phyloP scores from a whole-genome alignment of 2,113 vertebrate genomes.

The Nestor notabilis region DNA sequence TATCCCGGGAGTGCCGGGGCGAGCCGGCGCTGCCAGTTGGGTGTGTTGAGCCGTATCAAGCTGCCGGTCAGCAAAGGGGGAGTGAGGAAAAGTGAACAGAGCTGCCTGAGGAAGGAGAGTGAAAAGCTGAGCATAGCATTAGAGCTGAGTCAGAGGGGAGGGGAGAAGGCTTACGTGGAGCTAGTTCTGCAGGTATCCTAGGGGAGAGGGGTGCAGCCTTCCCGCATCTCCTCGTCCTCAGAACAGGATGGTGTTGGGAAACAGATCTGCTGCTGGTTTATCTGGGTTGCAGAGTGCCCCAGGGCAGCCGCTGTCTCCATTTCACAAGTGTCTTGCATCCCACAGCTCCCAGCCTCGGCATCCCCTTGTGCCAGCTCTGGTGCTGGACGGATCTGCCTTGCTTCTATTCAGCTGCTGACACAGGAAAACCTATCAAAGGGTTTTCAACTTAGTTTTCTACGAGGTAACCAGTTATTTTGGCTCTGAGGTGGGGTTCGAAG shows the following conservation, averaged over 20 bases:
- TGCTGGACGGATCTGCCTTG: not conserved
- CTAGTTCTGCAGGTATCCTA: not conserved
- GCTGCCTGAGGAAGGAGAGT: not conserved
- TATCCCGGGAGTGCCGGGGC: not conserved
- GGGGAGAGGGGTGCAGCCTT: not conserved
- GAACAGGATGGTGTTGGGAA: not conserved
- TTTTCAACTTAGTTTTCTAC: not conserved
- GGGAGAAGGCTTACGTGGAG: not conserved
- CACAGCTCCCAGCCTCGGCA: not conserved
- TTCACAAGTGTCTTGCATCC: fast-evolving
- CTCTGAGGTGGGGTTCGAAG: not conserved
- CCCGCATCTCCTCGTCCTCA: not conserved
- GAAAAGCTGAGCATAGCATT: conserved; percentile 27
- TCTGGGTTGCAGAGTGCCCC: not conserved
- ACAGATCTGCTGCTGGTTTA: not conserved
- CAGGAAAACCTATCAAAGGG: not conserved
- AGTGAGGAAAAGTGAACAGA: not conserved
- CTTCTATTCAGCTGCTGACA: not conserved
- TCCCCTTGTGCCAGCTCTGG: fast-evolving
- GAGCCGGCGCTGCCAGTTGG: not conserved
- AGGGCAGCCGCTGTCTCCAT: fast-evolving
- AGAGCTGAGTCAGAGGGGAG: conserved; percentile 40
- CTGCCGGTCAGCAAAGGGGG: not conserved
- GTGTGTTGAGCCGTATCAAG: not conserved
- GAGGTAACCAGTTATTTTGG: not conserved